Conservation (phyloP, 2,113 vertebrate species). For the Alligator sinensis region DNA sequence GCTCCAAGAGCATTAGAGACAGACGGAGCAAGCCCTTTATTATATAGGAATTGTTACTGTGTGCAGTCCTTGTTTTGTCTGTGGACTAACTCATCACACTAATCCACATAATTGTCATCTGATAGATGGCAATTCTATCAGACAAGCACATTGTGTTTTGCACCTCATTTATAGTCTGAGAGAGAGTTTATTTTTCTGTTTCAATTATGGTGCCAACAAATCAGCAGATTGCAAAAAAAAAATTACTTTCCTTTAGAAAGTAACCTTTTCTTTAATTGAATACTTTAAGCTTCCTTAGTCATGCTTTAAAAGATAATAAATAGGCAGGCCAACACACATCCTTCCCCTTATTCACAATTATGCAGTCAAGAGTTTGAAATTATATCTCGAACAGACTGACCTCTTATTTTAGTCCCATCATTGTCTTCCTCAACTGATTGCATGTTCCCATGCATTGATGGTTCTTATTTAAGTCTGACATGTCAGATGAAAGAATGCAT, state of each 20-base stretch:
- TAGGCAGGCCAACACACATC: neutral
- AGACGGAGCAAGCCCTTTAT: too few relatives aligned
- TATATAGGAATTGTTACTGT: too few relatives aligned
- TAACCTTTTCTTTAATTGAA: neutral
- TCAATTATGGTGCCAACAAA: neutral
- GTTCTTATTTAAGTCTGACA: neutral
- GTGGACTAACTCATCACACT: neutral
- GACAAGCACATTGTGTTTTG: neutral
- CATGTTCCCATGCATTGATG: neutral
- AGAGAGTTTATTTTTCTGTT: neutral
- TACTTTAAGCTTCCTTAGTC: neutral
- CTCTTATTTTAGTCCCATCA: neutral
- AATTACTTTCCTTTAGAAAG: neutral
- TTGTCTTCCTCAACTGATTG: neutral
- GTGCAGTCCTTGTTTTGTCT: neutral
- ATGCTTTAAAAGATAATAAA: neutral
- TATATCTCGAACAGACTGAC: neutral
- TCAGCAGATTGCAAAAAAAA: neutral
- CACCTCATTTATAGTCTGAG: neutral
- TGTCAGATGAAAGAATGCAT: neutral
- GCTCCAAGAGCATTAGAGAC: too few relatives aligned
- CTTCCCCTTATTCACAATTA: neutral
- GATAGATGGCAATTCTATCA: neutral
- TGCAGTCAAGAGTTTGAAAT: neutral
- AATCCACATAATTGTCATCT: neutral